Evolutionary conservation across 2,888 invertebrate genomes (phyloP).

Genomic region (Cerceris rybyensis): DNA sequence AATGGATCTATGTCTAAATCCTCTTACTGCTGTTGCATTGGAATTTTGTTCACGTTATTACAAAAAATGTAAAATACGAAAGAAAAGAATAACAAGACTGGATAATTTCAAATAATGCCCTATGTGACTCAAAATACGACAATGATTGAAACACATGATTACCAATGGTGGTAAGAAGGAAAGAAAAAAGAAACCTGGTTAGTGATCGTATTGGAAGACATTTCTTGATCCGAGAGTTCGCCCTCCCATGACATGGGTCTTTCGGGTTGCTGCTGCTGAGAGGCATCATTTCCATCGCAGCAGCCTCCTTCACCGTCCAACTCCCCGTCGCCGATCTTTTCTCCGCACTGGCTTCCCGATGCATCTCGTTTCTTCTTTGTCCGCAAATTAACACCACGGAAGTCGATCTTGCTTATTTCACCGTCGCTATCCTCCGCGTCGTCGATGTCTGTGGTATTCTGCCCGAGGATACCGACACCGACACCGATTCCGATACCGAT

Average conservation of each 20-base stretch:
- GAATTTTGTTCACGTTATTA: too few species aligned
- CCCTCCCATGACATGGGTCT: conserved; percentile 98
- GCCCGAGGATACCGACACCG: conserved; percentile 56
- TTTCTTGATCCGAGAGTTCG: conserved; percentile 93
- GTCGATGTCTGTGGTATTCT: conserved; percentile 70
- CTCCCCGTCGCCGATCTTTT: conserved; percentile 66
- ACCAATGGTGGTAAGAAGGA: not conserved
- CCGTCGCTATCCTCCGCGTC: conserved; percentile 87
- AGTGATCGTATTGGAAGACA: conserved; percentile 81
- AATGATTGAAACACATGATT: not conserved
- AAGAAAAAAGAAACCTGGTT: conserved; percentile 71
- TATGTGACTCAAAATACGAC: not conserved
- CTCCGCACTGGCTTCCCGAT: conserved; percentile 80
- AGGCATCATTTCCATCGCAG: conserved; percentile 79
- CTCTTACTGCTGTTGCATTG: too few species aligned
- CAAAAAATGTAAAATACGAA: too few species aligned
- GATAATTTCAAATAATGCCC: too few species aligned
- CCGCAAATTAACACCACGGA: conserved; percentile 87
- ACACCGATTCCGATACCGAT: conserved; percentile 64
- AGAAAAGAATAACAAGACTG: too few species aligned
- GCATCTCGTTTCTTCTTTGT: conserved; percentile 86
- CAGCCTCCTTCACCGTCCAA: conserved; percentile 68
- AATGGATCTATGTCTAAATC: too few species aligned
- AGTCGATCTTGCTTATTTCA: conserved; percentile 91
- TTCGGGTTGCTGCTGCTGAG: conserved; percentile 83